These are phyloP conservation scores for Acanthosepion lycidas DNA, from an alignment of 2,888 invertebrate genomes.

Conservation along the genomic window DNA sequence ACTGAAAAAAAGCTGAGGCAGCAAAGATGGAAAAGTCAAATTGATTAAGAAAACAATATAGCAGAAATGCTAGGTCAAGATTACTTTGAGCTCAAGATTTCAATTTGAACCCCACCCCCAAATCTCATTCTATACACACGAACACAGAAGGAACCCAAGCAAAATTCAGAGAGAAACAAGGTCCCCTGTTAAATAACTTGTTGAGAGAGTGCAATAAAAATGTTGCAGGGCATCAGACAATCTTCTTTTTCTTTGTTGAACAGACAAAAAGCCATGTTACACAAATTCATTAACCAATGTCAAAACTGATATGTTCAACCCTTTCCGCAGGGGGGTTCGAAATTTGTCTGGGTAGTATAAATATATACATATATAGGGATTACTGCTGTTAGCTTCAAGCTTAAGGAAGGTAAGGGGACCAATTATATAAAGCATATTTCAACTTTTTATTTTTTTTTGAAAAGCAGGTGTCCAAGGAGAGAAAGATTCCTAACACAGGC, in stretches of 20 bases:
- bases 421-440: not conserved
- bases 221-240: not conserved
- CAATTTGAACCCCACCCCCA: not conserved
- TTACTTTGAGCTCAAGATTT: not conserved
- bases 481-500: not conserved
- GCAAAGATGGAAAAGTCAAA: not conserved
- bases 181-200: not conserved
- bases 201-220: not conserved
- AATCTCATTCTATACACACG: not conserved
- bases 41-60: not conserved
- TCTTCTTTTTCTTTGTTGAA: not conserved
- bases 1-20: not conserved
- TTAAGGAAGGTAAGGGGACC: not conserved
- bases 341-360: not conserved
- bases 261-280: not conserved
- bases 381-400: not conserved
- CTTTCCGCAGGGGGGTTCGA: constrained; percentile 33
- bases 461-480: not conserved
- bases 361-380: not conserved
- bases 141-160: not conserved
- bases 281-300: not conserved
- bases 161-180: not conserved
- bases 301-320: constrained; percentile 24
- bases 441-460: not conserved
- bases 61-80: not conserved